These are phyloP conservation scores for Synergus japonicus DNA, from an alignment of 2,888 invertebrate genomes.

Conservation along the genomic window DNA sequence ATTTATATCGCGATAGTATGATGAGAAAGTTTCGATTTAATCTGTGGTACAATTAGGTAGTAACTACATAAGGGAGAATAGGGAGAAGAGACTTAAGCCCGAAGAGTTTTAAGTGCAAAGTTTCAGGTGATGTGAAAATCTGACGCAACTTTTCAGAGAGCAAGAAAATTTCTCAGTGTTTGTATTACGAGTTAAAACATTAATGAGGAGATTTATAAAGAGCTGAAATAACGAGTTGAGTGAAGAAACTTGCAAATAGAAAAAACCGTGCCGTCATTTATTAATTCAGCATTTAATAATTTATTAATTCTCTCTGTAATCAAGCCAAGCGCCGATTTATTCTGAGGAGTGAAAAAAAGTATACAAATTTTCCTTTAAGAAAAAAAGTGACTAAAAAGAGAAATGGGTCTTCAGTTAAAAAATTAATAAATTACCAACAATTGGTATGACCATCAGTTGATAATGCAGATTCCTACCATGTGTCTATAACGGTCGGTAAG, in stretches of 20 bases:
- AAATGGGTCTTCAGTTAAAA: no score
- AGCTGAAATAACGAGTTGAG: not conserved
- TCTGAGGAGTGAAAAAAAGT: no score
- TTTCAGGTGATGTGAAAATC: conserved; percentile 33
- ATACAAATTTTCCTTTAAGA: no score
- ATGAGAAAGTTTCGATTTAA: conserved; percentile 13
- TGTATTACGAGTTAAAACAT: not conserved
- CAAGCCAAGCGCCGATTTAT: no score
- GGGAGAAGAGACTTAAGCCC: not conserved
- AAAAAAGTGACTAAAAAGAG: no score
- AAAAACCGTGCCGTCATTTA: not conserved
- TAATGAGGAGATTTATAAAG: not conserved
- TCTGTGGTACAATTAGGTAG: conserved; percentile 33
- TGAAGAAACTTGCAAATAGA: not conserved
- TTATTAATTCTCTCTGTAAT: no score
- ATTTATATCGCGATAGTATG: conserved; percentile 12
- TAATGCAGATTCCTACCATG: no score
- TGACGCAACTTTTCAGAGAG: conserved; percentile 11
- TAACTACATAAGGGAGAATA: not conserved
- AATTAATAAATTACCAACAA: no score
- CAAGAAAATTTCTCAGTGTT: not conserved
- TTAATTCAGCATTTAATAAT: not conserved
- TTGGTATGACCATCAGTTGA: no score
- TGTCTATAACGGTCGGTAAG: no score
- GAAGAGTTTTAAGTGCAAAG: conserved; percentile 32